Conservation (phyloP, 2,888 invertebrate species). For the Ceratothoa steindachneri region DNA sequence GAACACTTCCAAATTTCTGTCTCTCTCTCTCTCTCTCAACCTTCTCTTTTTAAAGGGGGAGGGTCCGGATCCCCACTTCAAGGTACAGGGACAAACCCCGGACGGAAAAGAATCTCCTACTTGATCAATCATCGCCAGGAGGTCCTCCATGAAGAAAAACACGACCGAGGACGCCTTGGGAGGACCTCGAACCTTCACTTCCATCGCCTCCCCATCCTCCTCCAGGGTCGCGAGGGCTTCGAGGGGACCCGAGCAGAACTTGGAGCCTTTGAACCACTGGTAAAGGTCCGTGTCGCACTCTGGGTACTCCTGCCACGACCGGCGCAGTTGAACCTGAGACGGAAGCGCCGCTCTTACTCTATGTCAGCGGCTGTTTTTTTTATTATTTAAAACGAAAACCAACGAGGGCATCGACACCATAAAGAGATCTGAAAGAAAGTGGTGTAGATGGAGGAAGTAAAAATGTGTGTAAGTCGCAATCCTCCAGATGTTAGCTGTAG, state of each 20-base stretch:
- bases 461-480: too few species aligned
- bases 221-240: conserved; percentile 66
- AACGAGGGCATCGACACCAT: too few species aligned
- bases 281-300: conserved; percentile 64
- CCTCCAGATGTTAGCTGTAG: too few species aligned
- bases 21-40: too few species aligned
- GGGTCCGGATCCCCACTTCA: too few species aligned
- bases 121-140: conserved; percentile 62
- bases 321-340: conserved; percentile 60
- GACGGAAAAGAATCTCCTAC: conserved; percentile 53
- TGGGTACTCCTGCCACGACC: conserved; percentile 58
- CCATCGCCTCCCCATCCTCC: conserved; percentile 59
- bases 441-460: too few species aligned
- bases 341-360: too few species aligned
- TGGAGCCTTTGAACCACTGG: conserved; percentile 69
- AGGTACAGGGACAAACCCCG: too few species aligned
- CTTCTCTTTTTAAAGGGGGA: too few species aligned
- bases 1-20: too few species aligned
- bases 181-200: conserved; percentile 66
- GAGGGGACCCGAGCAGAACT: conserved; percentile 64
- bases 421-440: too few species aligned
- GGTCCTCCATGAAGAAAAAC: conserved; percentile 67
- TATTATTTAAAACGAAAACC: too few species aligned
- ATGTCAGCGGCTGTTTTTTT: not conserved
- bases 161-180: conserved; percentile 59